Percentiles rank a stretch among this genome's conserved stretches.
Evolutionary conservation across 1,140 invertebrate genomes (phyloP).

Genomic region (Lordiphosa collinella): DNA sequence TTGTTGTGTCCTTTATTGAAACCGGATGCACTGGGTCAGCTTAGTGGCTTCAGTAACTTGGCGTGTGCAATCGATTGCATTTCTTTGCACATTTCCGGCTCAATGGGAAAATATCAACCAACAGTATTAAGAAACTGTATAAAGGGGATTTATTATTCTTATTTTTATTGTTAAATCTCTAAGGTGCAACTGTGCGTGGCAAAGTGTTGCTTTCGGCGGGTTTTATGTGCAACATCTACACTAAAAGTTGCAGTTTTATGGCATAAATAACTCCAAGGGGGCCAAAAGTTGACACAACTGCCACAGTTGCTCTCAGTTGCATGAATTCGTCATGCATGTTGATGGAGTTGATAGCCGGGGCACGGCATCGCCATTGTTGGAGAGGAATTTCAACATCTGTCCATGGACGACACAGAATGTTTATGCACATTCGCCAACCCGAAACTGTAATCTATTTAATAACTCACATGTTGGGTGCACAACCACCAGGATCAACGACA

Average conservation of each 20-base stretch:
- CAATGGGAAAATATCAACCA: constrained; percentile 39
- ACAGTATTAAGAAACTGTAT: constrained; percentile 42
- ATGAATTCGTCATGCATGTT: constrained; percentile 58
- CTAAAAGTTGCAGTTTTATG: not conserved
- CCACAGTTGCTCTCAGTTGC: too few species aligned
- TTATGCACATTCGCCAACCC: constrained; percentile 38
- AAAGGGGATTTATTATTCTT: constrained; percentile 53
- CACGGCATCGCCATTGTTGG: too few species aligned
- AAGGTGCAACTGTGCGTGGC: constrained; percentile 39
- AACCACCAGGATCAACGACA: constrained; percentile 36
- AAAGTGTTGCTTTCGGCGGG: constrained; percentile 28
- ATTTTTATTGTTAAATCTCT: constrained; percentile 18
- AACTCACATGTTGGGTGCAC: constrained; percentile 46
- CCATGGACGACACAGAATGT: constrained; percentile 2
- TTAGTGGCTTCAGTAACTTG: constrained; percentile 12
- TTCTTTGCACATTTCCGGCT: constrained; percentile 48
- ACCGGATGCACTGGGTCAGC: constrained; percentile 4
- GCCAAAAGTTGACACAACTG: too few species aligned
- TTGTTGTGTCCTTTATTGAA: constrained; percentile 17
- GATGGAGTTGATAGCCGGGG: constrained; percentile 16
- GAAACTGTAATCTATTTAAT: constrained; percentile 74
- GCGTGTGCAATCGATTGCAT: constrained; percentile 14
- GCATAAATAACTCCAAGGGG: constrained; percentile 24
- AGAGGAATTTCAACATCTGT: not conserved
- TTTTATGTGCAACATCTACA: constrained; percentile 2